Percentiles rank a stretch among this genome's conserved stretches.
These are phyloP conservation scores for Macrophya alboannulata DNA, from an alignment of 2,888 invertebrate genomes.

Conservation along the genomic window DNA sequence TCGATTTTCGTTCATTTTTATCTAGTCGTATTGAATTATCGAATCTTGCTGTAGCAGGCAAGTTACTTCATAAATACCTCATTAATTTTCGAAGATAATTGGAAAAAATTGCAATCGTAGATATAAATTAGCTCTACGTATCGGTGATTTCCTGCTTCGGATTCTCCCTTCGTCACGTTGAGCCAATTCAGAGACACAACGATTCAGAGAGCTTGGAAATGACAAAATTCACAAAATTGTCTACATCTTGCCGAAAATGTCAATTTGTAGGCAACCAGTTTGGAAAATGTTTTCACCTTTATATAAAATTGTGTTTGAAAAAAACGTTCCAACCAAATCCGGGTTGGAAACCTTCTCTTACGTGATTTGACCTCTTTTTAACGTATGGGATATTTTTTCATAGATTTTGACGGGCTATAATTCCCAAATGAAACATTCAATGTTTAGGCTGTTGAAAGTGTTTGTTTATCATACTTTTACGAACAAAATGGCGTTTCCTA, in stretches of 20 bases:
- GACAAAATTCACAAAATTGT: not conserved
- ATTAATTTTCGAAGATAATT: not conserved
- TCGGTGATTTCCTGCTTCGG: not conserved
- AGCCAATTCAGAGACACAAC: not conserved
- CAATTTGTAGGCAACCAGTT: not conserved
- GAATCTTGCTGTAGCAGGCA: not conserved
- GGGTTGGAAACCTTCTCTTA: not conserved
- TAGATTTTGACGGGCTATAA: not conserved
- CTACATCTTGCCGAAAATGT: not conserved
- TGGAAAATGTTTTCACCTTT: not conserved
- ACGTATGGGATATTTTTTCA: not conserved
- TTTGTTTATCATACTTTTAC: not conserved
- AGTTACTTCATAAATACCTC: not conserved
- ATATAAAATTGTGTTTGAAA: not conserved
- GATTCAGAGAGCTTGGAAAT: not conserved
- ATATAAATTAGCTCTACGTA: not conserved
- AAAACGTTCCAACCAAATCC: conserved; percentile 11
- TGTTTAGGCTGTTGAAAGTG: not conserved
- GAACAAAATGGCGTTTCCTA: not conserved
- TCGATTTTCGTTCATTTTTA: too few relatives aligned
- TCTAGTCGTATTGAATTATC: not conserved
- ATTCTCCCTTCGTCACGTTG: not conserved
- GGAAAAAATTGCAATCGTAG: not conserved
- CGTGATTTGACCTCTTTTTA: not conserved
- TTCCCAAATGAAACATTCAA: not conserved